Evolutionary conservation across 2,797 vertebrate genomes (phyloP), one percentile per base, ranked within the genome.

Genomic region (Carduelis carduelis): DNA sequence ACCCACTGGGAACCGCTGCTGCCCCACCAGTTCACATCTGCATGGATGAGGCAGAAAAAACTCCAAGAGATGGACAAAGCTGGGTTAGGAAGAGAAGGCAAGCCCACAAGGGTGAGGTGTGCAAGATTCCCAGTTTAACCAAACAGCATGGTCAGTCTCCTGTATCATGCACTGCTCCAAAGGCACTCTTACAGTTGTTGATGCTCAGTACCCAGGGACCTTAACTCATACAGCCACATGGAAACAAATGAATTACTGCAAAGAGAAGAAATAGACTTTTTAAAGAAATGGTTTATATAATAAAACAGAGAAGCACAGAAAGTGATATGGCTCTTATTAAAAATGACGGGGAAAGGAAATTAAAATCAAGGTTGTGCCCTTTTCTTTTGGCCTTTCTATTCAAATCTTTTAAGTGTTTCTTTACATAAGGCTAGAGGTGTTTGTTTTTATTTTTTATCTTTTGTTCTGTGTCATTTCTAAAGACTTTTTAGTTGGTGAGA

Each of bases 1-100:
- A 59, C 20, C 35, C 0, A 0, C 41, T 1, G 9, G 35, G 21
- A 80, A 27, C 14, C 72, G 61, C 11, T 0, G 0, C 49, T 81
- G 76, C 32, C 61, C 56, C 59, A 55, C 56, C 47, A 85, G 28
- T 34, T 74, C 65, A 57, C 35, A 13, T 19, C 53, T 41, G 27
- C 39, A n/a, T 0, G 0, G 41, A 61, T 6, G 18, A 69, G 19
- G 52, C 71, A 82, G 68, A 68, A 79, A 32, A 61, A 47, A 3
- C 0, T 7, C 47, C 27, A 2, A 0, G 44, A 85, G 26, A 75
- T 0, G 0, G 43, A 89, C 11, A 26, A 83, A 69, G 18, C 1
- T 3, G 2, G 5, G 28, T 35, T 46, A 65, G 43, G 30, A 88
- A 52, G 28, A 55, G 34, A 37, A 66, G 26, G 17, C 9, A 49